phyloP scores from a whole-genome alignment of 2,888 invertebrate species.

The Ectemnius cavifrons region DNA sequence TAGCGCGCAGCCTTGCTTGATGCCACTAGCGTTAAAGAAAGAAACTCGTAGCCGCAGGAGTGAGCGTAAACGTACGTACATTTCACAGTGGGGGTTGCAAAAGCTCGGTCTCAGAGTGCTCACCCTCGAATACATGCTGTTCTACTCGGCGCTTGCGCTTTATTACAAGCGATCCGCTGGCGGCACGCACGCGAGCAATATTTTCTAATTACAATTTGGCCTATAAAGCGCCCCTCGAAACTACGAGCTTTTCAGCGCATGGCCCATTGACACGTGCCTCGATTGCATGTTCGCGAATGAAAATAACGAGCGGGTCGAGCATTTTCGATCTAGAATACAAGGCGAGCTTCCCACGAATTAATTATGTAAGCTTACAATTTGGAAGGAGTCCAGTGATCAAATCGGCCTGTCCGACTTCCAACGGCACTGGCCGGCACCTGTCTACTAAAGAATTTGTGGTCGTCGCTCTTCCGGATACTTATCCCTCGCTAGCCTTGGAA shows the following conservation, averaged over 20 bases:
- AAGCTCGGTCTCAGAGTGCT: conserved; percentile 26
- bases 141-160: conserved; percentile 51
- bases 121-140: conserved; percentile 26
- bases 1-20: conserved; percentile 4
- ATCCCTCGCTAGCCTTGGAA: conserved; percentile 36
- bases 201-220: conserved; percentile 20
- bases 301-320: not conserved
- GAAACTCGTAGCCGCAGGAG: conserved; percentile 42
- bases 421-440: conserved; percentile 28
- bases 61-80: conserved; percentile 47
- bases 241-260: not conserved
- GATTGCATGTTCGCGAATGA: not conserved
- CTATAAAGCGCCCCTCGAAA: conserved; percentile 9
- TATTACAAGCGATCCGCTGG: conserved; percentile 18
- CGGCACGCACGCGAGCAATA: not conserved
- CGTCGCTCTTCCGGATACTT: conserved; percentile 8
- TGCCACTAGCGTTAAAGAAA: conserved; percentile 21
- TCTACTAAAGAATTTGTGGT: conserved; percentile 31
- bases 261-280: not conserved
- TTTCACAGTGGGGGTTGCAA: conserved; percentile 36
- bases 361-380: conserved; percentile 48
- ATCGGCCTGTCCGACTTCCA: conserved; percentile 35
- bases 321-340: not conserved
- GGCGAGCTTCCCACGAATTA: conserved; percentile 38
- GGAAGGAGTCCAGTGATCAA: conserved; percentile 42